Conservation (phyloP, 1,140 invertebrate genomes). For the Pogonus chalceus region DNA sequence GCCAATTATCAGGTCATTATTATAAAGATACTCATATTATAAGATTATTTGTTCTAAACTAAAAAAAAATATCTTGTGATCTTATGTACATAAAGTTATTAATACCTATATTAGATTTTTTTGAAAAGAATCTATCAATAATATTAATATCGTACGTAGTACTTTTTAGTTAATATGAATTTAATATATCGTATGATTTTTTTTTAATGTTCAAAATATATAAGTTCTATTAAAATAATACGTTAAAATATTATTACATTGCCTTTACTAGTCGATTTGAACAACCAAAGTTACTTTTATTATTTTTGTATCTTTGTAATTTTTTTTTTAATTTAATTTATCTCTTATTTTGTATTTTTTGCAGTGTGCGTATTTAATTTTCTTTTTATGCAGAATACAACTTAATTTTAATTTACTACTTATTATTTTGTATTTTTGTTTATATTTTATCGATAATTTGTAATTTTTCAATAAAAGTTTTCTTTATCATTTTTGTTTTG, state of each 20-base stretch:
- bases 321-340: slow-evolving; percentile 10
- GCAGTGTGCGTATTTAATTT: slow-evolving; percentile 9
- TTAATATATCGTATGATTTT: not conserved
- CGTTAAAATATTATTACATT: slow-evolving; percentile 1
- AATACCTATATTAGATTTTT: slow-evolving; percentile 1
- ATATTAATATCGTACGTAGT: not conserved
- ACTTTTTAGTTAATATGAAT: not conserved
- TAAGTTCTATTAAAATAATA: not conserved
- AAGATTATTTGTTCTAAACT: slow-evolving; percentile 3
- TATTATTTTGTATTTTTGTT: slow-evolving; percentile 15
- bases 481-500: slow-evolving; percentile 18
- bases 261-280: slow-evolving; percentile 32
- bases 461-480: slow-evolving; percentile 11
- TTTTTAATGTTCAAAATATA: not conserved
- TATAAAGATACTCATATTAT: not conserved
- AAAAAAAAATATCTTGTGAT: not conserved
- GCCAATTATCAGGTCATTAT: no score
- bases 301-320: slow-evolving; percentile 5
- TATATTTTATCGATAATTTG: slow-evolving; percentile 10
- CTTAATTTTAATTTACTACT: slow-evolving; percentile 14
- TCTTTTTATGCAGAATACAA: slow-evolving; percentile 12
- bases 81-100: slow-evolving; percentile 1
- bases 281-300: slow-evolving; percentile 31
- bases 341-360: slow-evolving; percentile 12
- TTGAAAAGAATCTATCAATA: not conserved